These are phyloP conservation scores for Eupithecia subfuscata DNA, from an alignment of 2,888 invertebrate genomes.

Conservation along the genomic window DNA sequence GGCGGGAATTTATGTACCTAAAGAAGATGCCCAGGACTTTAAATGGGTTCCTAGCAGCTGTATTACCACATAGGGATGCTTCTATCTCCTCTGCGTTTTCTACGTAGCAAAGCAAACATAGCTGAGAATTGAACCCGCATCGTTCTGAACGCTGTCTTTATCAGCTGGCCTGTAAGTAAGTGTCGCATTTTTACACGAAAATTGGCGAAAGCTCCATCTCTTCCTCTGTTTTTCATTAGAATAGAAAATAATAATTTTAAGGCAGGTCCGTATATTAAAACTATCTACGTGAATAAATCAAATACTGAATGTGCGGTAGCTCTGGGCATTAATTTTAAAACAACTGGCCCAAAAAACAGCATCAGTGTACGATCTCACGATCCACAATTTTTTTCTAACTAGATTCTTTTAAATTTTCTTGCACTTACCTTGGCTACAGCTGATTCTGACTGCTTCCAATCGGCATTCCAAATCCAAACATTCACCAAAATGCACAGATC, in stretches of 20 bases:
- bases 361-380: neutral
- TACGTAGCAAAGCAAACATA: neutral
- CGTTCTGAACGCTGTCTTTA: neutral
- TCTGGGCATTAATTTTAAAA: neutral
- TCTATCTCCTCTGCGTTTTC: neutral
- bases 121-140: neutral
- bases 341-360: neutral
- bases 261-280: neutral
- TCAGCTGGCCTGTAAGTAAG: neutral
- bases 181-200: neutral
- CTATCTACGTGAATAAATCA: neutral
- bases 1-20: neutral
- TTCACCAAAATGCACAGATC: conserved; percentile 53
- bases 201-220: neutral
- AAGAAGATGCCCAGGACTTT: neutral
- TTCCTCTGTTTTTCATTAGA: neutral
- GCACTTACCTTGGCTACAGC: conserved; percentile 47
- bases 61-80: neutral
- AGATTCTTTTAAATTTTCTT: neutral
- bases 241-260: neutral
- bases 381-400: neutral
- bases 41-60: neutral
- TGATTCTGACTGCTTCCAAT: conserved; percentile 17
- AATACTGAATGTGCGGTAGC: neutral
- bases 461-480: conserved; percentile 55